phyloP scores from a whole-genome alignment of 92 coral and sea anemone species.

The Actinernus sp. region DNA sequence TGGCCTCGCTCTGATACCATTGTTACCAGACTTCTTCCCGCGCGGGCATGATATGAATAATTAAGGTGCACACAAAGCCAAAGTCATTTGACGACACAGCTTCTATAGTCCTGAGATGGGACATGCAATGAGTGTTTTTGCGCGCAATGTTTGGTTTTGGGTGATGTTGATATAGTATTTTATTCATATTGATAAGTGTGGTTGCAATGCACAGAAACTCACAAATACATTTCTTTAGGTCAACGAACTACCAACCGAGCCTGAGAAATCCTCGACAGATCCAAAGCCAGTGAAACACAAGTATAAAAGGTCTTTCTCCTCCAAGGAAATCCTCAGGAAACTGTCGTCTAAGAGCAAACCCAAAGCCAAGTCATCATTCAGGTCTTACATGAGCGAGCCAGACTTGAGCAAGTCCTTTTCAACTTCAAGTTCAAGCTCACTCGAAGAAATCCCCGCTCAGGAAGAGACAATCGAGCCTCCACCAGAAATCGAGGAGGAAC shows the following conservation, averaged over 20 bases:
- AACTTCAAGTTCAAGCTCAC: neutral
- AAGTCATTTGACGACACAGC: no score
- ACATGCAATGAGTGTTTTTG: no score
- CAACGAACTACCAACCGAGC: neutral
- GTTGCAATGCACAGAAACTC: no score
- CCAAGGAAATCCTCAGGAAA: slow-evolving; percentile 16
- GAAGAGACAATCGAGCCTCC: slow-evolving; percentile 41
- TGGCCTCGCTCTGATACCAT: no score
- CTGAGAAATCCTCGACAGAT: neutral
- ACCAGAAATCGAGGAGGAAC: slow-evolving; percentile 70
- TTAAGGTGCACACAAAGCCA: no score
- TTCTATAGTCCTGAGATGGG: no score
- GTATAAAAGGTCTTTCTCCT: neutral
- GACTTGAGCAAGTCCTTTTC: slow-evolving; percentile 15
- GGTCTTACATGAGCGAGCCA: slow-evolving; percentile 36
- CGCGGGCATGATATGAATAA: no score
- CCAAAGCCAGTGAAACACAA: neutral
- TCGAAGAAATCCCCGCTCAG: slow-evolving; percentile 1
- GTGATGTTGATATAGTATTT: no score
- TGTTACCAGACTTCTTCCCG: no score
- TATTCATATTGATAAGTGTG: no score
- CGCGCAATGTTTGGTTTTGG: no score
- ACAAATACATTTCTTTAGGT: slow-evolving; percentile 3
- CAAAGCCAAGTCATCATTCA: slow-evolving; percentile 17
- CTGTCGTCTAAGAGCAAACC: slow-evolving; percentile 17